These are phyloP conservation scores for Thinocorus orbignyianus DNA, from an alignment of 2,113 vertebrate genomes.

Conservation along the genomic window DNA sequence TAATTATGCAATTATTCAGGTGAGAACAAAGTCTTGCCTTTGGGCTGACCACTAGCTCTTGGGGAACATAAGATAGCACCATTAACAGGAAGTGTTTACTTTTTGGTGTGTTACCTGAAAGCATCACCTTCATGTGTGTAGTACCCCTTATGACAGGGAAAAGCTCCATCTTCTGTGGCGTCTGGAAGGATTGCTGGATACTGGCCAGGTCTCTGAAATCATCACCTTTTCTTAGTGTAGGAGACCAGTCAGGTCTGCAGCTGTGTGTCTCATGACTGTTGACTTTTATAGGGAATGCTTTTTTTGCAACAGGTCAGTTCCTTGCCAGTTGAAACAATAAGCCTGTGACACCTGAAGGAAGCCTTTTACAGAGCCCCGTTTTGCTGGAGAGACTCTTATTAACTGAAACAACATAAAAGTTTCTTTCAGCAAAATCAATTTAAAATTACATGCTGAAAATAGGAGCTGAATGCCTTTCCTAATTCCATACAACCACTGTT, in stretches of 20 bases:
- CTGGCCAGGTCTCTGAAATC: not conserved
- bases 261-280: not conserved
- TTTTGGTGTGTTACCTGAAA: not conserved
- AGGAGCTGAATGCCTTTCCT: constrained; percentile 20
- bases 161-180: not conserved
- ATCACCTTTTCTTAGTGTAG: not conserved
- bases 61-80: not conserved
- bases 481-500: constrained; percentile 3
- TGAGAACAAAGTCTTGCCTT: not conserved
- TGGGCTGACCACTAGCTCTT: not conserved
- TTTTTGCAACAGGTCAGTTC: constrained; percentile 20
- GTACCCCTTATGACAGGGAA: not conserved
- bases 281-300: not conserved
- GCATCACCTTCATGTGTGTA: not conserved
- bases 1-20: not conserved
- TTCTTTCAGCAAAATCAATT: constrained; percentile 52
- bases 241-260: not conserved
- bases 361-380: not conserved
- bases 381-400: constrained; percentile 25
- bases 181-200: not conserved
- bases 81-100: not conserved
- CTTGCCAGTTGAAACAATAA: not conserved
- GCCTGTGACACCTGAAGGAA: not conserved
- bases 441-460: not conserved
- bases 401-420: not conserved